phyloP scores from a whole-genome alignment of 2,797 vertebrate genomes.

The Girardinus metallicus region DNA sequence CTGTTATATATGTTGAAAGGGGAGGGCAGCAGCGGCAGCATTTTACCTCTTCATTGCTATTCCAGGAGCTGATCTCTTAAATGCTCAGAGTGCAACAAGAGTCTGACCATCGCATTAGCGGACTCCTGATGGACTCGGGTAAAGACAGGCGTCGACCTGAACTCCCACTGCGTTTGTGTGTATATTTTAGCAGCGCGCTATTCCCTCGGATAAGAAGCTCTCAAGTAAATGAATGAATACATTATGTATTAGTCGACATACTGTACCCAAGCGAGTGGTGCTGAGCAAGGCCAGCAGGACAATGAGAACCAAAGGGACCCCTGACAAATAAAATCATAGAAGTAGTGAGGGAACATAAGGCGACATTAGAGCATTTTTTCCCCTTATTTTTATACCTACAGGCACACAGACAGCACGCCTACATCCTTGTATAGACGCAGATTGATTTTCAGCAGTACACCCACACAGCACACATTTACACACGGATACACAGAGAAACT shows the following conservation, averaged over 20 bases:
- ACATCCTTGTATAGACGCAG: slow-evolving; percentile 16
- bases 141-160: slow-evolving; percentile 4
- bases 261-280: slow-evolving; percentile 47
- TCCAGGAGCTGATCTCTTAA: slow-evolving; percentile 33
- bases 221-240: slow-evolving; percentile 79
- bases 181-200: slow-evolving; percentile 28
- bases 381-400: slow-evolving; percentile 25
- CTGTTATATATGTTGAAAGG: slow-evolving; percentile 18
- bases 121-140: slow-evolving; percentile 40
- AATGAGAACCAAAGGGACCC: slow-evolving; percentile 25
- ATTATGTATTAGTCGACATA: slow-evolving; percentile 66
- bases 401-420: slow-evolving; percentile 4
- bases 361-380: background rate
- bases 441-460: slow-evolving; percentile 34
- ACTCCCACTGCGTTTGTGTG: background rate
- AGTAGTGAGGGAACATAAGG: slow-evolving; percentile 6
- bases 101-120: slow-evolving; percentile 38
- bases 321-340: slow-evolving; percentile 34
- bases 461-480: slow-evolving; percentile 40
- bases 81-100: slow-evolving; percentile 15
- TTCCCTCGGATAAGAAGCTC: slow-evolving; percentile 71
- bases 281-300: slow-evolving; percentile 37
- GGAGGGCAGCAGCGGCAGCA: slow-evolving; percentile 8
- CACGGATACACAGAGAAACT: slow-evolving; percentile 33
- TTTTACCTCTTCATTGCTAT: slow-evolving; percentile 20